These are phyloP conservation scores for Drosophila neutralis DNA, from an alignment of 2,888 invertebrate species.

Conservation along the genomic window DNA sequence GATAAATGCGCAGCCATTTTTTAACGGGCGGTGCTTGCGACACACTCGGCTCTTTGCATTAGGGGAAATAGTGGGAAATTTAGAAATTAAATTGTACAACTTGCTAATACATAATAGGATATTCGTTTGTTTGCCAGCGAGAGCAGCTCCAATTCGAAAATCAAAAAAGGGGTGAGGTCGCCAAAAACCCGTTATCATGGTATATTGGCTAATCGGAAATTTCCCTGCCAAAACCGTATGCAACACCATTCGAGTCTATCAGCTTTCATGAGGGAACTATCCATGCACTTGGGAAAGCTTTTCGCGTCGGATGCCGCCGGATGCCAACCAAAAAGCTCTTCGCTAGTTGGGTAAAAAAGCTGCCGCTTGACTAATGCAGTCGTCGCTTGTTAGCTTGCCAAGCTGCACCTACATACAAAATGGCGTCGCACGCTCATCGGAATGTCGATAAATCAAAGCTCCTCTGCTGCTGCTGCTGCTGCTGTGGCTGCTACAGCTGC, in stretches of 20 bases:
- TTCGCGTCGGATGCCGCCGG: slow-evolving; percentile 17
- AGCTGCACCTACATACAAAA: slow-evolving; percentile 68
- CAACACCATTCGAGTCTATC: slow-evolving; percentile 19
- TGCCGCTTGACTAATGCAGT: slow-evolving; percentile 20
- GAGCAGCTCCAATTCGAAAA: slow-evolving; percentile 2
- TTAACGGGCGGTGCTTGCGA: slow-evolving; percentile 69
- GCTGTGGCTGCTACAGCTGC: not conserved
- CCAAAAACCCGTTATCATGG: slow-evolving; percentile 16
- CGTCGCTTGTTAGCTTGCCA: slow-evolving; percentile 31
- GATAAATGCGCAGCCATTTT: slow-evolving; percentile 80
- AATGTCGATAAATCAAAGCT: slow-evolving; percentile 76
- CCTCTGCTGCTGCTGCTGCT: slow-evolving; percentile 19
- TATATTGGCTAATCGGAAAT: slow-evolving; percentile 9
- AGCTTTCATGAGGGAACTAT: slow-evolving; percentile 43
- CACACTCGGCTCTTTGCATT: not conserved
- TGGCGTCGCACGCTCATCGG: slow-evolving; percentile 64
- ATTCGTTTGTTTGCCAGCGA: not conserved
- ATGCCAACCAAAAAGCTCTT: slow-evolving; percentile 39
- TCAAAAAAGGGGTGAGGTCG: not conserved
- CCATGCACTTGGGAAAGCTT: slow-evolving; percentile 60
- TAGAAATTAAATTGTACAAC: slow-evolving; percentile 1
- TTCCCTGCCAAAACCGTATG: slow-evolving; percentile 23
- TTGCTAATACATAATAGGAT: slow-evolving; percentile 4
- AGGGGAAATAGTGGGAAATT: slow-evolving; percentile 75
- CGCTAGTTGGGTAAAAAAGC: slow-evolving; percentile 41